These are phyloP conservation scores for Pristis pectinata DNA, from an alignment of 2,797 vertebrate genomes.

Conservation along the genomic window DNA sequence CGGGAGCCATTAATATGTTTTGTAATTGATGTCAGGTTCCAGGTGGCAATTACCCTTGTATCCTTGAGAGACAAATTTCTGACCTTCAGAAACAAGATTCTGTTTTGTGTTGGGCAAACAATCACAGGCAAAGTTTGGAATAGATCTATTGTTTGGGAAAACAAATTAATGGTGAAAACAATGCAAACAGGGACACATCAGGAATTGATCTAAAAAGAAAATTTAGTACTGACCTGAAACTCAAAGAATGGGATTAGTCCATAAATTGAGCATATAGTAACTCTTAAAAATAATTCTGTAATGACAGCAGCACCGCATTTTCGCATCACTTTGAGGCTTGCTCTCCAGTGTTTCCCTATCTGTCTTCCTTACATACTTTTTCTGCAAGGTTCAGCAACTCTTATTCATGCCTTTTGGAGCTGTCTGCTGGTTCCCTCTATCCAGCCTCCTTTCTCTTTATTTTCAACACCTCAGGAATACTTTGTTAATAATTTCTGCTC, in stretches of 20 bases:
- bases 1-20: background rate
- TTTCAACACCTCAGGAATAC: background rate
- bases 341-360: background rate
- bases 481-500: background rate
- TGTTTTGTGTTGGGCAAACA: background rate
- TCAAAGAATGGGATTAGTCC: background rate
- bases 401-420: background rate
- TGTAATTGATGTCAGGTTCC: background rate
- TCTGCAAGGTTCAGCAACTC: background rate
- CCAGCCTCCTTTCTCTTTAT: background rate
- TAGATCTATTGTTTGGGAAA: background rate
- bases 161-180: too few species aligned
- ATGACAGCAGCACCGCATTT: background rate
- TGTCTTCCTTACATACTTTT: background rate
- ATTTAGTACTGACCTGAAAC: background rate
- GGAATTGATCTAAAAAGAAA: background rate
- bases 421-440: background rate
- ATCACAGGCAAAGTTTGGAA: background rate
- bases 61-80: background rate
- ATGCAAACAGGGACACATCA: background rate
- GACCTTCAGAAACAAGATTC: background rate
- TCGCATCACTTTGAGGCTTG: background rate
- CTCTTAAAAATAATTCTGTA: background rate
- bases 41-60: background rate
- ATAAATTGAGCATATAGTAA: too few species aligned